Conservation (phyloP, 1,140 invertebrate species). For the Goniozus legneri region DNA sequence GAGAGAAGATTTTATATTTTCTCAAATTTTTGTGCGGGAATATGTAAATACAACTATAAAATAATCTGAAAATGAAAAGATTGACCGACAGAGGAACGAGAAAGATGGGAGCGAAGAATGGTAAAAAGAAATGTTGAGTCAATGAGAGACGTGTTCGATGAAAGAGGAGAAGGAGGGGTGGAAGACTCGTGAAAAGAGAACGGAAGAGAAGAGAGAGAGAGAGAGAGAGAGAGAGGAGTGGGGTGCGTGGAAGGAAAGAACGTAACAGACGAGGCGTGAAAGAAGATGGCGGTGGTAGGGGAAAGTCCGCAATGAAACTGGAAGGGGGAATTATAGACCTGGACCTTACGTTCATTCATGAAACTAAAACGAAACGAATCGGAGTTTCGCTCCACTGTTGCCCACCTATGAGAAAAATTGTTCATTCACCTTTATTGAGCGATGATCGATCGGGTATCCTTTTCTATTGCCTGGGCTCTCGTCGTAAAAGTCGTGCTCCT, state of each 20-base stretch:
- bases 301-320: neutral
- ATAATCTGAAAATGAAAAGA: too few species aligned
- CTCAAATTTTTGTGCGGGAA: too few species aligned
- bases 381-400: neutral
- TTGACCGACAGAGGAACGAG: too few species aligned
- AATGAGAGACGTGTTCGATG: too few species aligned
- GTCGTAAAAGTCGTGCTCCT: conserved; percentile 53
- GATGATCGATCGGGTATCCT: conserved; percentile 49
- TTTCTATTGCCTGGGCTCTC: conserved; percentile 45
- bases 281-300: neutral
- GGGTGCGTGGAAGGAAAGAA: conserved; percentile 2
- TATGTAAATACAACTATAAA: too few species aligned
- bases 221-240: conserved; percentile 1
- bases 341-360: conserved; percentile 37
- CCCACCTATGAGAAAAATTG: neutral
- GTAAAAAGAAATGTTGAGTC: too few species aligned
- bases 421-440: conserved; percentile 43
- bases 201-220: neutral
- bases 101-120: too few species aligned
- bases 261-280: conserved; percentile 1
- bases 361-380: conserved; percentile 20
- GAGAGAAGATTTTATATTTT: too few species aligned
- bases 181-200: neutral
- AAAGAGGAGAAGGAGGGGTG: conserved; percentile 5
- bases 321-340: too few species aligned